A percentile compares a stretch with the other conserved stretches of the same genome.
Evolutionary conservation across 2,888 invertebrate species (phyloP).

Genomic region (Drosophila niveifrons): DNA sequence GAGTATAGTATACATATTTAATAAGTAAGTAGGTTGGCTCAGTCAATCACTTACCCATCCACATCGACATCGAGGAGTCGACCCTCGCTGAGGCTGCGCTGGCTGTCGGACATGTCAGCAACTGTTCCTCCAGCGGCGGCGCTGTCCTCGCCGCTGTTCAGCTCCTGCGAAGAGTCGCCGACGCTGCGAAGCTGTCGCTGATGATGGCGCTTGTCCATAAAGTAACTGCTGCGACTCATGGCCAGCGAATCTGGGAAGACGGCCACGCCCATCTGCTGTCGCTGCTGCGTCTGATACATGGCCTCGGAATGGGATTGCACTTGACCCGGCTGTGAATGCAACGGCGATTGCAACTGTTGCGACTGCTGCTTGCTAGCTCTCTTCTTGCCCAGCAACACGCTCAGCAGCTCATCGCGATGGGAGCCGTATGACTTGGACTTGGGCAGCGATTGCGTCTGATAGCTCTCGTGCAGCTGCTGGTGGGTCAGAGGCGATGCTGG

Average conservation of each 20-base stretch:
- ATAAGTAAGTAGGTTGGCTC: not conserved
- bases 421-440: slow-evolving; percentile 78
- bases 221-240: slow-evolving; percentile 73
- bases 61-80: slow-evolving; percentile 72
- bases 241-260: slow-evolving; percentile 75
- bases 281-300: slow-evolving; percentile 66
- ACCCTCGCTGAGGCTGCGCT: slow-evolving; percentile 85
- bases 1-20: too few species aligned
- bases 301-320: slow-evolving; percentile 47
- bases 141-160: slow-evolving; percentile 63
- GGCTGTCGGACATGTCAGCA: slow-evolving; percentile 84
- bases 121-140: slow-evolving; percentile 50
- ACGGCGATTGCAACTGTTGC: slow-evolving; percentile 38
- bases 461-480: slow-evolving; percentile 75
- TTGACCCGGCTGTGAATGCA: slow-evolving; percentile 35
- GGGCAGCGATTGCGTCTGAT: slow-evolving; percentile 81
- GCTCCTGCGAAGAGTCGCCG: slow-evolving; percentile 82
- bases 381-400: slow-evolving; percentile 73
- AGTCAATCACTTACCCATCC: slow-evolving; percentile 78
- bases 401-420: slow-evolving; percentile 76
- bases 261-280: slow-evolving; percentile 78
- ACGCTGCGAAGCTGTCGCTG: slow-evolving; percentile 77
- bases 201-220: slow-evolving; percentile 74
- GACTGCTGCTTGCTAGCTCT: slow-evolving; percentile 53
- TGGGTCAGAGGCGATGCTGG: slow-evolving; percentile 82